These are phyloP conservation scores for Phalacrocorax aristotelis DNA, from an alignment of 2,113 vertebrate species.

Conservation along the genomic window DNA sequence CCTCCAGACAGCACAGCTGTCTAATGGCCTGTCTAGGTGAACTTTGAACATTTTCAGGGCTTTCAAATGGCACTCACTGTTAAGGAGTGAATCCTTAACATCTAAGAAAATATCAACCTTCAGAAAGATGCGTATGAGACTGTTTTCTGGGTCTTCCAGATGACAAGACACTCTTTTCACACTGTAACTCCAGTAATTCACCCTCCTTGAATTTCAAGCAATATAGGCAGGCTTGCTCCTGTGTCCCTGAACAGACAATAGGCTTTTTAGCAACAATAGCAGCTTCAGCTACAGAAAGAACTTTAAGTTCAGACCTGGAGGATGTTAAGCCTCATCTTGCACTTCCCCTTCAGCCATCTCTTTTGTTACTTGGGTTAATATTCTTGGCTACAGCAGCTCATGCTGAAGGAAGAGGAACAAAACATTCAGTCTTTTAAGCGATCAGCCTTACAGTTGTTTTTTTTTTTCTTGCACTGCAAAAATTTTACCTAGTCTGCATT, in stretches of 20 bases:
- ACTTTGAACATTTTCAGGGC: background rate
- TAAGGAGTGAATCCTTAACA: background rate
- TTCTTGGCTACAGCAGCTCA: slow-evolving; percentile 11
- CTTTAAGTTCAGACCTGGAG: slow-evolving; percentile 21
- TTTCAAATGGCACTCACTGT: background rate
- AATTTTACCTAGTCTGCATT: background rate
- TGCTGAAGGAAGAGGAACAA: slow-evolving; percentile 50
- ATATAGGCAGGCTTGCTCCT: background rate
- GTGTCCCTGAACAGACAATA: background rate
- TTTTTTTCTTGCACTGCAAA: background rate
- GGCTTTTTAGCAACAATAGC: slow-evolving; percentile 12
- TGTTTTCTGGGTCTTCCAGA: background rate
- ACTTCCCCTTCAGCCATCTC: slow-evolving; percentile 53
- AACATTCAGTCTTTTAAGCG: background rate
- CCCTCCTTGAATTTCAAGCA: background rate
- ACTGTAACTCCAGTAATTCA: background rate
- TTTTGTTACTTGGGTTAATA: slow-evolving; percentile 36
- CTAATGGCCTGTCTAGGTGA: background rate
- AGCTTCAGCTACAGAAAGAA: background rate
- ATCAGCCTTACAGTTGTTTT: background rate
- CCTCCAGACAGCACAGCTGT: background rate
- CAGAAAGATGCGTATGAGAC: background rate
- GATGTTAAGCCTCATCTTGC: slow-evolving; percentile 57
- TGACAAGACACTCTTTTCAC: background rate
- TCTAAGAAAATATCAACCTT: background rate